Percentiles rank a stretch among this genome's conserved stretches.
phyloP scores from a whole-genome alignment of 2,888 invertebrate species.

The Apamea epomidion region DNA sequence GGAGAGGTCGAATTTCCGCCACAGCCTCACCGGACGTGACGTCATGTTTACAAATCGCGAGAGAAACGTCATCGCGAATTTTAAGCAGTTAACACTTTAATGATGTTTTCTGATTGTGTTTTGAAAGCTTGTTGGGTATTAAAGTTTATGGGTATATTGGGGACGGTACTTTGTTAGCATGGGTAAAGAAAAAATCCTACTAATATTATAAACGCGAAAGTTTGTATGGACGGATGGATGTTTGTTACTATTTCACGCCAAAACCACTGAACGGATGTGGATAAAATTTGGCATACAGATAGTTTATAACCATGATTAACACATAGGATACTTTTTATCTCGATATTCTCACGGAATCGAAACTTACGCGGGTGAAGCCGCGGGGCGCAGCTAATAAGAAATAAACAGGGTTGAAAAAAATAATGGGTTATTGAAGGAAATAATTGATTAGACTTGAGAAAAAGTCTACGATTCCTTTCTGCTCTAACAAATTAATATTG shows the following conservation, averaged over 20 bases:
- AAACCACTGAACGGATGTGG: too few relatives aligned
- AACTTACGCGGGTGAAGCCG: too few relatives aligned
- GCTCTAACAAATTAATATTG: too few relatives aligned
- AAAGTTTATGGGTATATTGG: not conserved
- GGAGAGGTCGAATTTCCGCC: constrained; percentile 88
- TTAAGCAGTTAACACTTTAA: constrained; percentile 80
- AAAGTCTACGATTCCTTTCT: not conserved
- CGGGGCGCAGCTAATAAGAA: too few relatives aligned
- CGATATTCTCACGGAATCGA: too few relatives aligned
- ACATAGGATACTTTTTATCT: too few relatives aligned
- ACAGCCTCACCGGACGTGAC: constrained; percentile 87
- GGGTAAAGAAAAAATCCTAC: not conserved
- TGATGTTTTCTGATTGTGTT: constrained; percentile 69
- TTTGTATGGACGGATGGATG: too few relatives aligned
- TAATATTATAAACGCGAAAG: too few relatives aligned
- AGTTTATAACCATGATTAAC: too few relatives aligned
- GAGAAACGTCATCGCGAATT: constrained; percentile 86
- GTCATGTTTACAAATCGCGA: constrained; percentile 90
- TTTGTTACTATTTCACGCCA: too few relatives aligned
- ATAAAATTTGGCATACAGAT: too few relatives aligned
- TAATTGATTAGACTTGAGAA: not conserved
- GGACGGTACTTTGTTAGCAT: not conserved
- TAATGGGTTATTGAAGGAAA: not conserved
- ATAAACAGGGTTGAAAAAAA: too few relatives aligned
- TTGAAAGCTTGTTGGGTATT: constrained; percentile 23